Evolutionary conservation across 2,888 invertebrate species (phyloP).

Genomic region (Acronicta leporina): DNA sequence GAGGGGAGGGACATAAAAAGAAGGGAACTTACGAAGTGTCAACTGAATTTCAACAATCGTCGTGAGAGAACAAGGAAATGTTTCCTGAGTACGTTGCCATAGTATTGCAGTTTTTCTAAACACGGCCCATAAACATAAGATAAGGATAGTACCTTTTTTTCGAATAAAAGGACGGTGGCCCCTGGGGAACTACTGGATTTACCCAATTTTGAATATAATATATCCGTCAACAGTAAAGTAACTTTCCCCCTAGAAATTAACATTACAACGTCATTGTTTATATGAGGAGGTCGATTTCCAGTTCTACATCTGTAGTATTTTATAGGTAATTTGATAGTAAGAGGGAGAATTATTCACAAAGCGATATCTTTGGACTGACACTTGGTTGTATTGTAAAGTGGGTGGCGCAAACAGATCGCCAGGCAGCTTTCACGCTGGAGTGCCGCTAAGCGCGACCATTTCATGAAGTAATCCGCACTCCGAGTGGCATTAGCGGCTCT

Average conservation of each 20-base stretch:
- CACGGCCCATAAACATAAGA: constrained; percentile 25
- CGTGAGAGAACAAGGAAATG: constrained; percentile 53
- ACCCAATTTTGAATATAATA: constrained; percentile 46
- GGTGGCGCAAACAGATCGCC: constrained; percentile 77
- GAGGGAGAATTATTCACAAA: constrained; percentile 24
- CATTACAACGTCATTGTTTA: constrained; percentile 32
- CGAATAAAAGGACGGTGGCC: constrained; percentile 48
- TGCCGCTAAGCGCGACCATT: constrained; percentile 80
- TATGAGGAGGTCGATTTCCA: constrained; percentile 16
- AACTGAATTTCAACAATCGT: constrained; percentile 74
- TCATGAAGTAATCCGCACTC: constrained; percentile 82
- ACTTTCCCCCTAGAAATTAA: constrained; percentile 35
- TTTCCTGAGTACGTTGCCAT: constrained; percentile 29
- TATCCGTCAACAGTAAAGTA: constrained; percentile 45
- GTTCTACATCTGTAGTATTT: constrained; percentile 22
- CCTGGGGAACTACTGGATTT: constrained; percentile 36
- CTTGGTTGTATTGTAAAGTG: constrained; percentile 72
- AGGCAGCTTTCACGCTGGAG: constrained; percentile 77
- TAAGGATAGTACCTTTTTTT: constrained; percentile 36
- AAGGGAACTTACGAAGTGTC: constrained; percentile 75
- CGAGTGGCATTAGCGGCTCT: constrained; percentile 77
- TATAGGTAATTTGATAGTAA: constrained; percentile 17
- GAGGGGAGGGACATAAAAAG: constrained; percentile 74
- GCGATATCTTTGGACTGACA: constrained; percentile 63
- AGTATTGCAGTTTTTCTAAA: constrained; percentile 32